phyloP scores from a whole-genome alignment of 2,888 invertebrate genomes.

The Pharmacophagus antenor region DNA sequence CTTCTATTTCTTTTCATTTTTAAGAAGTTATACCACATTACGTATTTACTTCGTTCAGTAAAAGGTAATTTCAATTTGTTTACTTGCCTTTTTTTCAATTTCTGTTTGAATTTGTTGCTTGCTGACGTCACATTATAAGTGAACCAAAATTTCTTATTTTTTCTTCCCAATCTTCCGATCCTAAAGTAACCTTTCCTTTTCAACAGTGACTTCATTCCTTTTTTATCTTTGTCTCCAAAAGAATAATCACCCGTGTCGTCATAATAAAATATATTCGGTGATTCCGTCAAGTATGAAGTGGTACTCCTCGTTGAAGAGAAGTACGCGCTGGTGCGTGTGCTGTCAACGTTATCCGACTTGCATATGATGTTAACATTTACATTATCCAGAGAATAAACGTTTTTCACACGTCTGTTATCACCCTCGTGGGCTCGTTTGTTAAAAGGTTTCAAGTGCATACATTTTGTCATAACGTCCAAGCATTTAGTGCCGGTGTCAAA shows the following conservation, averaged over 20 bases:
- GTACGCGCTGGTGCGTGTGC: slow-evolving; percentile 10
- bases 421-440: slow-evolving; percentile 32
- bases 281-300: slow-evolving; percentile 16
- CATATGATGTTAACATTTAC: slow-evolving; percentile 64
- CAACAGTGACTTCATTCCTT: slow-evolving; percentile 41
- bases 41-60: slow-evolving; percentile 45
- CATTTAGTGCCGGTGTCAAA: slow-evolving; percentile 39
- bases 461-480: slow-evolving; percentile 38
- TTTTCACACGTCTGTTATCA: slow-evolving; percentile 33
- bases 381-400: slow-evolving; percentile 57
- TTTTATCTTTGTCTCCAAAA: slow-evolving; percentile 32
- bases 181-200: slow-evolving; percentile 27
- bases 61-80: slow-evolving; percentile 42
- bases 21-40: slow-evolving; percentile 50
- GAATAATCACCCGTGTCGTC: slow-evolving; percentile 29
- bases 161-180: no score
- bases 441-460: slow-evolving; percentile 34
- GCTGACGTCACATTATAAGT: slow-evolving; percentile 25
- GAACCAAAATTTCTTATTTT: slow-evolving; percentile 34
- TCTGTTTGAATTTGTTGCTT: slow-evolving; percentile 31
- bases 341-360: slow-evolving; percentile 38
- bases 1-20: slow-evolving; percentile 36
- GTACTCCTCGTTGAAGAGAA: slow-evolving; percentile 11
- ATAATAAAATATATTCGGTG: slow-evolving; percentile 29
- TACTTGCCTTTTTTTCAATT: slow-evolving; percentile 38